Evolutionary conservation across 2,797 vertebrate species (phyloP).

Genomic region (Phataginus tetradactyla): DNA sequence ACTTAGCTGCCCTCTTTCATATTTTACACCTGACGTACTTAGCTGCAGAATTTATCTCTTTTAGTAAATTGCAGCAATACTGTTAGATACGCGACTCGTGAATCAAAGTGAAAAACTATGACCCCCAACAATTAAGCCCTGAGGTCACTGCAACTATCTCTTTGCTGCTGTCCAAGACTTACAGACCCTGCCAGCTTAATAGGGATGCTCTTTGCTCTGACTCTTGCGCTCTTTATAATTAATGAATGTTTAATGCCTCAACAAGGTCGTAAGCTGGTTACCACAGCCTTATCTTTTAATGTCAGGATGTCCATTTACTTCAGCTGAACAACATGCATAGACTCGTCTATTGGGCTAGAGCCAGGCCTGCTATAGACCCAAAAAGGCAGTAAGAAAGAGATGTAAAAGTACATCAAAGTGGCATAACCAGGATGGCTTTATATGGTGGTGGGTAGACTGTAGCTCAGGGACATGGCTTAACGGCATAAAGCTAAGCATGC

Average conservation of each 20-base stretch:
- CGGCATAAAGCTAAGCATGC: background rate
- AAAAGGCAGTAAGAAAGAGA: background rate
- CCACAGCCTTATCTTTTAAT: constrained; percentile 66
- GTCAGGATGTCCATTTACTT: constrained; percentile 76
- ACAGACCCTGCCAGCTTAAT: constrained; percentile 60
- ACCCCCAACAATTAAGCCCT: constrained; percentile 52
- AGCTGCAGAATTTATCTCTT: constrained; percentile 58
- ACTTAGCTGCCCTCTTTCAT: background rate
- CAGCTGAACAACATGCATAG: constrained; percentile 58
- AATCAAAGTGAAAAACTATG: constrained; percentile 71
- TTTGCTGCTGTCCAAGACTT: constrained; percentile 45
- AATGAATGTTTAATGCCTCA: constrained; percentile 68
- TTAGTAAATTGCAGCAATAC: constrained; percentile 56
- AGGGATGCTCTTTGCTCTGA: constrained; percentile 68
- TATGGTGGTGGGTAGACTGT: background rate
- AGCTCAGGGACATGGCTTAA: background rate
- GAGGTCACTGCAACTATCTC: constrained; percentile 12
- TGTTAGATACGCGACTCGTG: constrained; percentile 55
- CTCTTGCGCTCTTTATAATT: constrained; percentile 61
- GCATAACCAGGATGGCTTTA: background rate
- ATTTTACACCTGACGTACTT: constrained; percentile 60
- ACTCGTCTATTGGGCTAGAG: constrained; percentile 24
- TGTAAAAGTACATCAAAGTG: background rate
- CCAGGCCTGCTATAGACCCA: constrained; percentile 12
- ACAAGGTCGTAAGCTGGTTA: constrained; percentile 77